Base-by-base conservation (phyloP, 2,797 vertebrate genomes). In the Champsocephalus esox region DNA sequence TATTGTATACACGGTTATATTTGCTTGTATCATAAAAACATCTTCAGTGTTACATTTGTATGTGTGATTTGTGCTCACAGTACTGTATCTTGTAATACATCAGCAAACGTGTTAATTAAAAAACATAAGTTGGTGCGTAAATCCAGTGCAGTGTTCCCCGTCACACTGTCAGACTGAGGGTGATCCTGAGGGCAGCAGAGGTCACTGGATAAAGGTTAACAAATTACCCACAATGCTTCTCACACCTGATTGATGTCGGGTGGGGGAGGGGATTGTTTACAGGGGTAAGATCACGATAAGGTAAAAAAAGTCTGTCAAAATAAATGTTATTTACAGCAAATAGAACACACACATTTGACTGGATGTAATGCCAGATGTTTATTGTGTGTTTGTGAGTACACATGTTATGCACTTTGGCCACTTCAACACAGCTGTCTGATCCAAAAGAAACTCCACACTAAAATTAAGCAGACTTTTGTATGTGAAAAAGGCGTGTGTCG, bases 201-300 rank as follows among this genome's bases (percentile, higher is more conserved):
- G 88, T 90, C 84, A 60, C 75, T 76, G 87, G 91, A 89, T 91
- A 93, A 90, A 90, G 90, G 90, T 90, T 92, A 92, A 93, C 89
- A 91, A 92, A 93, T 92, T 89, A 84, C 89, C 34, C 86, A 58
- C 62, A 8, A 73, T 74, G 77, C 69, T 81, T 72, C 78, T 75
- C 79, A 75, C 45, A 45, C 73, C 85, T 93, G 92, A 93, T 90
- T 84, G 89, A 93, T 92, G 91, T 64, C 0, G 66, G 55, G 50
- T 34, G 73, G 81, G 83, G 75, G 81, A 68, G 62, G 81, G 83
- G 65, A 5, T 19, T 48, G 62, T 59, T 19, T 45, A 9, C 12
- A n/a, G 65, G 54, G 75, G 79, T 76, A 65, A 70, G 74, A 77
- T 84, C 60, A 52, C 80, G 80, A 91, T 86, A 84, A 91, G 76